phyloP scores from a whole-genome alignment of 2,113 vertebrate species.

The Scalopus aquaticus region DNA sequence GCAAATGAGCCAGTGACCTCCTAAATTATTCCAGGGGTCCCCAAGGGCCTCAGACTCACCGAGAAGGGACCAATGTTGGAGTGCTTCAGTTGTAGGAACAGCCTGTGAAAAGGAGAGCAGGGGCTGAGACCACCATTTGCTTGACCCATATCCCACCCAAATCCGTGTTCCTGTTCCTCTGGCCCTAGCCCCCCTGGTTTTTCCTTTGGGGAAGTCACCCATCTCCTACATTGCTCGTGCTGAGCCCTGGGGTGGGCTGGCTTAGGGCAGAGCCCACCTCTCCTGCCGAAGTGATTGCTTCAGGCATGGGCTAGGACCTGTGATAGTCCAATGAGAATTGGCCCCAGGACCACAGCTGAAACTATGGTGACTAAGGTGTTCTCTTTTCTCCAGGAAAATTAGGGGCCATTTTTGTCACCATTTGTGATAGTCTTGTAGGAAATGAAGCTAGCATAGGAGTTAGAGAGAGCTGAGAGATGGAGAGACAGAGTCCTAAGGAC shows the following conservation, averaged over 20 bases:
- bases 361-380: neutral
- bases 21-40: neutral
- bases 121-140: neutral
- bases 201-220: neutral
- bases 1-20: neutral
- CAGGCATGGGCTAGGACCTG: neutral
- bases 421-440: neutral
- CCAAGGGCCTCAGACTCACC: conserved; percentile 74
- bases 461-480: neutral
- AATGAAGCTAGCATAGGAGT: neutral
- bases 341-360: neutral
- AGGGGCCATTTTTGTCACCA: neutral
- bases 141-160: fast-evolving
- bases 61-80: conserved; percentile 78
- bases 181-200: neutral
- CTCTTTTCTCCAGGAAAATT: neutral
- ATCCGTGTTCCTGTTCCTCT: neutral
- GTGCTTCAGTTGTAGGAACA: conserved; percentile 81
- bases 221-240: neutral
- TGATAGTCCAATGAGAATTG: neutral
- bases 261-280: neutral
- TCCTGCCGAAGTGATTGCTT: neutral
- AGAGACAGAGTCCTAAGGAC: neutral
- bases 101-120: conserved; percentile 50
- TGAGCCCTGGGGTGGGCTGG: neutral